A percentile compares a stretch with the other conserved stretches of the same genome.
phyloP scores from a whole-genome alignment of 2,797 vertebrate genomes.

The Mionectes olivaceus region DNA sequence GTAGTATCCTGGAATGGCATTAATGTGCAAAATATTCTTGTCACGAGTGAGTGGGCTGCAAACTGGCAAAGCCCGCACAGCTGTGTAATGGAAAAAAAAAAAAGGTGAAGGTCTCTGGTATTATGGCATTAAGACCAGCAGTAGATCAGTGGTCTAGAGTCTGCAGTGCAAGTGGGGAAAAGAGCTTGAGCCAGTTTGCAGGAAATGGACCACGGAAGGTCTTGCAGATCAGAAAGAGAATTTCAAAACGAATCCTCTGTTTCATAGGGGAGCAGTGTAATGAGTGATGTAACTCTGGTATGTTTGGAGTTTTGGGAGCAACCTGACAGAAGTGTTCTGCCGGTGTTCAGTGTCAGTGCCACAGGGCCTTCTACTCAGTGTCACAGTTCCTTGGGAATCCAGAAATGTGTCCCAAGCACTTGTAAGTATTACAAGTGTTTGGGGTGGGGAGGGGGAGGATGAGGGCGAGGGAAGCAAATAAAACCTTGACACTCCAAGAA shows the following conservation, averaged over 20 bases:
- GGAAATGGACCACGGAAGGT: background rate
- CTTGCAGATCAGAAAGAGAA: conserved; percentile 27
- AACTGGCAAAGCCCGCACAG: background rate
- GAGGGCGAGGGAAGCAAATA: background rate
- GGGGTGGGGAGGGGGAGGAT: no score
- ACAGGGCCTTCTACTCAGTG: background rate
- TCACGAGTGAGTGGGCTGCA: background rate
- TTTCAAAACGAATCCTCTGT: conserved; percentile 23
- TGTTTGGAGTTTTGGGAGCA: background rate
- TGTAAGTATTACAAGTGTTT: background rate
- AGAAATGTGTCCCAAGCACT: background rate
- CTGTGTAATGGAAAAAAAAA: background rate
- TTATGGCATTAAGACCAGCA: background rate
- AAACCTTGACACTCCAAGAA: background rate
- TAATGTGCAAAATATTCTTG: background rate
- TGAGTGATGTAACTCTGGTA: background rate
- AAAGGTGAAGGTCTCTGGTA: background rate
- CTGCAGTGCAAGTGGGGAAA: background rate
- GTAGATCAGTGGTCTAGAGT: background rate
- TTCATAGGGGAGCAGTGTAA: background rate
- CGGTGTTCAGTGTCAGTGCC: background rate
- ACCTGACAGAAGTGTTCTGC: background rate
- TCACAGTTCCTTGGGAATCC: background rate
- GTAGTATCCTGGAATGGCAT: background rate
- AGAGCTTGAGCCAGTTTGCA: background rate